These are phyloP conservation scores for Cynopterus sphinx DNA, from an alignment of 2,797 vertebrate species.

Conservation along the genomic window DNA sequence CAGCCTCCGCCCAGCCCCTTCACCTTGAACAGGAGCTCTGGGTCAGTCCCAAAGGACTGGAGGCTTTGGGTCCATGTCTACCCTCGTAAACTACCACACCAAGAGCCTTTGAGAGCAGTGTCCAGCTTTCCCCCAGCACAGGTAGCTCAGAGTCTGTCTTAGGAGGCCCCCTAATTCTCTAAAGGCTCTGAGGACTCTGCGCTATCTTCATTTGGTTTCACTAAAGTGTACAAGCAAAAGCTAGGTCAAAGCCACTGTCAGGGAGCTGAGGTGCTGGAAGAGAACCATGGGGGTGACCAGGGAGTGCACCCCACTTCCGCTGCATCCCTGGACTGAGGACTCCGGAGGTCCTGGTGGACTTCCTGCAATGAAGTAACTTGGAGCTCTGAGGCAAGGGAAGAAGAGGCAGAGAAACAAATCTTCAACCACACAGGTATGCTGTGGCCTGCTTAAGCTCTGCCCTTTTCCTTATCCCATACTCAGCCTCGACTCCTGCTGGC, in stretches of 20 bases:
- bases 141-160: neutral
- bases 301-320: neutral
- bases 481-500: neutral
- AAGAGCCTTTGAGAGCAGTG: neutral
- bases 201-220: neutral
- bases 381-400: neutral
- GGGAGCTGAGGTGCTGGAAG: neutral
- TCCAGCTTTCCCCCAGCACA: neutral
- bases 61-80: neutral
- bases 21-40: neutral
- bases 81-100: neutral
- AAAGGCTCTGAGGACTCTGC: neutral
- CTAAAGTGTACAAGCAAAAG: neutral
- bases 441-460: neutral
- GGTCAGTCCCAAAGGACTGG: neutral
- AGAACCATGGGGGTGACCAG: neutral
- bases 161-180: neutral
- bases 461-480: neutral
- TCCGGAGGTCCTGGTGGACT: neutral
- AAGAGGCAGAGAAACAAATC: neutral
- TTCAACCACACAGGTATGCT: neutral
- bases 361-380: neutral
- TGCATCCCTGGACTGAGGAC: neutral
- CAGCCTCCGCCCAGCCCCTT: neutral
- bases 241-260: neutral